Percentiles rank a stretch among this genome's conserved stretches.
Conservation (phyloP, 2,113 vertebrate genomes). For the Fulica atra region DNA sequence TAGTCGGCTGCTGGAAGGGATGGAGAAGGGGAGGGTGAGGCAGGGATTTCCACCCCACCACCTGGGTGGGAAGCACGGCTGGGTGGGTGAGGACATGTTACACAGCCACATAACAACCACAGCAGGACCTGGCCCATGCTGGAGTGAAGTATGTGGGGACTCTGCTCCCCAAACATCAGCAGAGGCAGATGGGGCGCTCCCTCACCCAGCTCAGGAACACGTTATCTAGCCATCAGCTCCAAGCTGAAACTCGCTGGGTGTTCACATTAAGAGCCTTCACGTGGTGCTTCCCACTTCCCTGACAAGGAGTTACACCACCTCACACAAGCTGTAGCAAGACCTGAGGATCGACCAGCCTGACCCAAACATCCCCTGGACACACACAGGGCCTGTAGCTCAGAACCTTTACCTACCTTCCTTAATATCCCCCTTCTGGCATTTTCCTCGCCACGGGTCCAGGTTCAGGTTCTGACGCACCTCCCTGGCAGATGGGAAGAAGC, state of each 20-base stretch:
- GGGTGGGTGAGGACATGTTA: accelerated
- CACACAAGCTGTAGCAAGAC: background rate
- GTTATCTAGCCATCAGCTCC: accelerated
- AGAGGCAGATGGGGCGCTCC: background rate
- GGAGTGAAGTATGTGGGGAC: background rate
- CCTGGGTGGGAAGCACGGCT: background rate
- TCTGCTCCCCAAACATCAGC: background rate
- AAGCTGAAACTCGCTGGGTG: background rate
- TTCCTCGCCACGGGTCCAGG: background rate
- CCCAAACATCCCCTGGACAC: background rate
- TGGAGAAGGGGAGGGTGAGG: background rate
- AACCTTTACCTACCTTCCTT: background rate
- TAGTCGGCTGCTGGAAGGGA: background rate
- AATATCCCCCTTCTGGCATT: background rate
- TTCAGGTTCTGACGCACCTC: constrained; percentile 17
- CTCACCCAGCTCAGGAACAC: background rate
- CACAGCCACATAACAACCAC: accelerated
- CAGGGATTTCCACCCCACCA: background rate
- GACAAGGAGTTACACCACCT: background rate
- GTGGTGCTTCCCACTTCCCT: background rate
- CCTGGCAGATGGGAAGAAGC: background rate
- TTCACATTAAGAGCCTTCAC: too few species aligned
- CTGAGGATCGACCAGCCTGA: background rate
- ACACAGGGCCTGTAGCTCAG: background rate
- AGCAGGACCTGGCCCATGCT: accelerated